Evolutionary conservation across 2,113 vertebrate genomes (phyloP), one percentile per base, ranked within the genome.

Genomic region (Poecile atricapillus): DNA sequence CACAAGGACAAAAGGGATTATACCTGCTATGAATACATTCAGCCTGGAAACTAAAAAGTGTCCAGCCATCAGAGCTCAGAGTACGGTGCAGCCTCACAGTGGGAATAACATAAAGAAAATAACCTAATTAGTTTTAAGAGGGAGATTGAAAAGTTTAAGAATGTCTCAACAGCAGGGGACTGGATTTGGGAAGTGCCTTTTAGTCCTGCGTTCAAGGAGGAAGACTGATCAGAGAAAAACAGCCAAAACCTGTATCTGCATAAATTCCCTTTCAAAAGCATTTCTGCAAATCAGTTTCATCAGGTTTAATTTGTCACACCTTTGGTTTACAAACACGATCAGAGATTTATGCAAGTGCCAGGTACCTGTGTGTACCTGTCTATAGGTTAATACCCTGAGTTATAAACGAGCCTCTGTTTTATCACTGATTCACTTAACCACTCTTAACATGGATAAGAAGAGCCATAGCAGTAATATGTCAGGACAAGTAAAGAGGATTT

Each of bases 71-170:
- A 88, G 88, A 93, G 85, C 90, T 80, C 65, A 55, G 86, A 77
- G 76, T 43, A 83, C 0, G 43, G 82, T 46, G 82, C 49, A 94
- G 94, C 86, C 93, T 95, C 95, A 78, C 94, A 96, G 91, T 94
- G 56, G 95, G 94, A 83, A 89, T 67, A 93, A 94, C 93, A 47
- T 92, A 95, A 89, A 80, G 86, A 96, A 94, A 95, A 95, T 94
- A 97, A 96, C 89, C 93, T 95, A 95, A 96, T 96, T 96, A 97
- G 94, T 91, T 94, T 96, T 95, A 93, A 95, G 89, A 92, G 35
- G 80, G 77, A 89, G 73, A 87, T 33, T 91, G 91, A 83, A 87
- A 96, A 95, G 93, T 94, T 94, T 87, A 95, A 90, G 91, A 91
- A 97, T 91, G 93, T 89, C 56, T 91, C 65, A 89, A 95, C 94